Conservation (phyloP, 2,888 invertebrate genomes). For the Cosmorhoe ocellata region DNA sequence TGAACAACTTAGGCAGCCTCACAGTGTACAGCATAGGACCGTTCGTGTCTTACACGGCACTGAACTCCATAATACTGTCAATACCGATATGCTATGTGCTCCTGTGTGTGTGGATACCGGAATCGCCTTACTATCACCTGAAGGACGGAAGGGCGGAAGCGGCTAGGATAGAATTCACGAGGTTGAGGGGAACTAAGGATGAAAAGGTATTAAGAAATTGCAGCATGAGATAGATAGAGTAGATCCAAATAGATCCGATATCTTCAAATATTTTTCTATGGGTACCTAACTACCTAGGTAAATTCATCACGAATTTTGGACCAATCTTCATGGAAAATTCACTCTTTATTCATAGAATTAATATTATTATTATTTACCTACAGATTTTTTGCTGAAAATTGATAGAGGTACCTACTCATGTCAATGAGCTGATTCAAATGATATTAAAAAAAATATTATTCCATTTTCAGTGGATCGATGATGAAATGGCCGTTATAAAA, state of each 20-base stretch:
- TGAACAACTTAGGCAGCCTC: constrained; percentile 73
- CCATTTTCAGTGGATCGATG: constrained; percentile 62
- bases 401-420: too few relatives aligned
- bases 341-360: too few relatives aligned
- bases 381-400: too few relatives aligned
- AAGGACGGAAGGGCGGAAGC: constrained; percentile 74
- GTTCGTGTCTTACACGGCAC: constrained; percentile 67
- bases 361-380: too few relatives aligned
- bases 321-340: too few relatives aligned
- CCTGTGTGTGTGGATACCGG: constrained; percentile 82
- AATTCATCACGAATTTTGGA: too few relatives aligned
- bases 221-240: neutral
- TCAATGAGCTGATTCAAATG: too few relatives aligned
- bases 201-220: constrained; percentile 53
- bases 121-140: constrained; percentile 84
- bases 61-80: constrained; percentile 69
- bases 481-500: constrained; percentile 60
- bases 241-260: too few relatives aligned
- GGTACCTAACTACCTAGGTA: too few relatives aligned
- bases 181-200: constrained; percentile 68
- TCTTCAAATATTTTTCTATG: too few relatives aligned
- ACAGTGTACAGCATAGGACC: constrained; percentile 73
- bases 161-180: constrained; percentile 69
- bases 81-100: constrained; percentile 75
- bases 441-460: neutral